A percentile compares a stretch with the other conserved stretches of the same genome.
These are phyloP conservation scores for Podocnemis expansa DNA, from an alignment of 2,113 vertebrate genomes.

Conservation along the genomic window DNA sequence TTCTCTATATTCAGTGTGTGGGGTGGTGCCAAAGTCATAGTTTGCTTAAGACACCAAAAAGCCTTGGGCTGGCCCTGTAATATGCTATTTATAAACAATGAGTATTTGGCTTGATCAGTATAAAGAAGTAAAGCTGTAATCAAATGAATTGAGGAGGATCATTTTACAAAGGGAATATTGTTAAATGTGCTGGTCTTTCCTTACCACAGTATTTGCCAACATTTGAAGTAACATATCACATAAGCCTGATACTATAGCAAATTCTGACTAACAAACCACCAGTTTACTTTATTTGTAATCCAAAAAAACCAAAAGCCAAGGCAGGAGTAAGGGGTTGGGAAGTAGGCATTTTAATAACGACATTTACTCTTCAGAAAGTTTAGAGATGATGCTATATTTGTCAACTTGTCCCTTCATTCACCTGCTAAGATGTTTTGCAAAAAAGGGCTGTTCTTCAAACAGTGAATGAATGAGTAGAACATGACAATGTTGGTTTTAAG, in stretches of 20 bases:
- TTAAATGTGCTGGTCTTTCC: not conserved
- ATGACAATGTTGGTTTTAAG: not conserved
- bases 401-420: constrained; percentile 3
- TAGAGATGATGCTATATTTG: constrained; percentile 26
- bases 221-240: fast-evolving
- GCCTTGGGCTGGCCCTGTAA: too few species aligned
- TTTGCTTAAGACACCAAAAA: too few species aligned
- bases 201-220: fast-evolving
- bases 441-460: not conserved
- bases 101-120: fast-evolving
- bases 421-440: constrained; percentile 25
- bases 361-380: constrained; percentile 33
- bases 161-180: fast-evolving
- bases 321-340: not conserved
- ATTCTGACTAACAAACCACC: not conserved
- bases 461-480: not conserved
- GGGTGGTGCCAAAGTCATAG: too few species aligned
- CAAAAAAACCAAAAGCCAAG: not conserved
- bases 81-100: fast-evolving
- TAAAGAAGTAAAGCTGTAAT: not conserved
- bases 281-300: not conserved
- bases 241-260: not conserved
- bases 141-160: fast-evolving
- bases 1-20: too few species aligned
- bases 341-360: not conserved